Conservation (phyloP, 2,797 vertebrate species). For the Alosa sapidissima region DNA sequence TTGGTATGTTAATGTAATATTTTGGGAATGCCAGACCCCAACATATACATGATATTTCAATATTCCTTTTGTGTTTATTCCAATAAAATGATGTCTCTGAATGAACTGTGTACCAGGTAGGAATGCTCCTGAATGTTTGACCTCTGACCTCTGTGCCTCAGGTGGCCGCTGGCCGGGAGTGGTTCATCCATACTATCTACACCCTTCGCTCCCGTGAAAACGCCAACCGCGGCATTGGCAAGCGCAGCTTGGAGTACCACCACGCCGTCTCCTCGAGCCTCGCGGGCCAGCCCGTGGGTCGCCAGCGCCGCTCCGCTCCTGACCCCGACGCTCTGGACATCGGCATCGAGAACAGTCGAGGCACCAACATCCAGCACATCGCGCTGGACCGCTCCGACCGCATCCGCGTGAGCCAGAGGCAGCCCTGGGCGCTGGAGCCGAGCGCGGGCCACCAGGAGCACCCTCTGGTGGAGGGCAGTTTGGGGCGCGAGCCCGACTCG, state of each 20-base stretch:
- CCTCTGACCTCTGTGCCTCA: conserved; percentile 45
- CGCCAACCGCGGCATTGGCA: conserved; percentile 72
- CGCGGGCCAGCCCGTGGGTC: conserved; percentile 42
- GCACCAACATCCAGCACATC: conserved; percentile 79
- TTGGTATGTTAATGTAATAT: background rate
- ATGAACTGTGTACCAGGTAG: background rate
- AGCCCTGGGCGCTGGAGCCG: conserved; percentile 58
- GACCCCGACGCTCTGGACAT: conserved; percentile 62
- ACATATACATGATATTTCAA: background rate
- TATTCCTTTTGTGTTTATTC: background rate
- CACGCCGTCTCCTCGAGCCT: conserved; percentile 61
- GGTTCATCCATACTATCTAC: conserved; percentile 81
- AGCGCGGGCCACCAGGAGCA: conserved; percentile 50
- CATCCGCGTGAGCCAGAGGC: conserved; percentile 66
- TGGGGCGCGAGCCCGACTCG: conserved; percentile 56
- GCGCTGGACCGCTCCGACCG: conserved; percentile 69
- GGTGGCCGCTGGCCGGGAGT: conserved; percentile 80
- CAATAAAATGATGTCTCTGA: background rate
- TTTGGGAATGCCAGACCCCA: too few species aligned
- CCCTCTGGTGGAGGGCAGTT: conserved; percentile 68
- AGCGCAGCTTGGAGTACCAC: conserved; percentile 76
- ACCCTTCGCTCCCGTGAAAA: conserved; percentile 73
- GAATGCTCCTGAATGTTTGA: background rate
- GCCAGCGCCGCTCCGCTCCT: conserved; percentile 57
- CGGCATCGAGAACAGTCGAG: conserved; percentile 71